Evolutionary conservation across 2,888 invertebrate genomes (phyloP), one percentile per base, ranked within the genome.

Genomic region (Drosophila percnosoma): DNA sequence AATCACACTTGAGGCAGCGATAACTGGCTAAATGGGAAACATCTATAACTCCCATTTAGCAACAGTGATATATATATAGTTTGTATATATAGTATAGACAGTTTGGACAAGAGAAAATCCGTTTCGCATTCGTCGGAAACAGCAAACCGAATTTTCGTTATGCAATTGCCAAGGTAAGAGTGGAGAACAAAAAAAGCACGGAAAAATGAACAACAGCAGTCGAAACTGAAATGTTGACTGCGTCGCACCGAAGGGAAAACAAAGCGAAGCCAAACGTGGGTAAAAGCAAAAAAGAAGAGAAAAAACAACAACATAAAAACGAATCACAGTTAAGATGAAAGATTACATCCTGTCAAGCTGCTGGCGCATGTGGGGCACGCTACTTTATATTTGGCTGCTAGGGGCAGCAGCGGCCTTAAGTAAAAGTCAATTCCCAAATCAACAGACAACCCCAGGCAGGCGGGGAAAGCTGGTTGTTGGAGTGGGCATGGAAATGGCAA

Each of bases 391-490:
- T 59, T 40, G 38, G 40, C 24, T 27, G 29, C 15, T 33, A 24
- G 52, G 58, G 29, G 40, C 42, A 40, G 24, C n/a, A 34, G 24
- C 61, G 52, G 69, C 73, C 75, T 68, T 70, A 75, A 81, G 70
- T 73, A 78, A 86, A 88, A 90, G 82, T 80, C 89, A 82, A 87
- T 88, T 87, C 86, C 83, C 89, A 86, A 82, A 79, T 86, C 90
- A 75, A 73, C 79, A 73, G 80, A 72, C 55, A 73, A 58, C 45
- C 34, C 31, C 57, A 15, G 15, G 6, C 34, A 8, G 7, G 38
- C 13, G 34, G 61, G 58, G 18, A 6, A 21, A 59, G 66, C 64
- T 40, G 55, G 52, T 11, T 36, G 54, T 11, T 34, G 18, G 24
- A 34, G 51, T 6, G 55, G 21, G 21, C 0, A 36, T 10, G 24